These are phyloP conservation scores for Palloptera scutellata DNA, from an alignment of 2,888 invertebrate genomes.

Conservation along the genomic window DNA sequence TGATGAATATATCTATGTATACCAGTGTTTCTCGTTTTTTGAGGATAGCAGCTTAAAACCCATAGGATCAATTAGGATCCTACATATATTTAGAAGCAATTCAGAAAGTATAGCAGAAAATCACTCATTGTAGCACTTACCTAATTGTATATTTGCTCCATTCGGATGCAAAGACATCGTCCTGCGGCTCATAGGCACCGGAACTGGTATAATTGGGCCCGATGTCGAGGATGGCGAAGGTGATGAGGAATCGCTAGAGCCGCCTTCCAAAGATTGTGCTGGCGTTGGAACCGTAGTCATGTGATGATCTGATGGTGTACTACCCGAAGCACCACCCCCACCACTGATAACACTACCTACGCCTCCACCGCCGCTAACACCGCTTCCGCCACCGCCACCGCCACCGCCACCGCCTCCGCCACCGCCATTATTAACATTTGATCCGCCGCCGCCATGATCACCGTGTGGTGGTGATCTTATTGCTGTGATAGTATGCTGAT, in stretches of 20 bases:
- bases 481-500: slow-evolving; percentile 40
- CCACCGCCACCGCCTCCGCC: slow-evolving; percentile 32
- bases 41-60: no score
- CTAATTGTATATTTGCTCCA: slow-evolving; percentile 55
- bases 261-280: slow-evolving; percentile 63
- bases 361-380: slow-evolving; percentile 35
- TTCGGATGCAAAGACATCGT: slow-evolving; percentile 66
- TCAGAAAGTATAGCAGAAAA: no score
- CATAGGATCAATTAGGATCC: no score
- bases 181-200: slow-evolving; percentile 64
- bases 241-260: slow-evolving; percentile 70
- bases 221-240: slow-evolving; percentile 69
- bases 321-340: slow-evolving; percentile 50
- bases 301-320: slow-evolving; percentile 60
- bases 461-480: slow-evolving; percentile 51
- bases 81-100: no score
- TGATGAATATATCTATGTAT: background rate
- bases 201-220: slow-evolving; percentile 53
- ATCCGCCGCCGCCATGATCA: slow-evolving; percentile 38
- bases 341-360: slow-evolving; percentile 52
- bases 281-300: slow-evolving; percentile 62
- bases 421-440: no score
- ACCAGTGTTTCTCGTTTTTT: no score
- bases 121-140: slow-evolving; percentile 47
- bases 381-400: slow-evolving; percentile 32